Evolutionary conservation across 2,888 invertebrate species (phyloP), one percentile per base, ranked within the genome.

Genomic region (Drosophila vallismaia): DNA sequence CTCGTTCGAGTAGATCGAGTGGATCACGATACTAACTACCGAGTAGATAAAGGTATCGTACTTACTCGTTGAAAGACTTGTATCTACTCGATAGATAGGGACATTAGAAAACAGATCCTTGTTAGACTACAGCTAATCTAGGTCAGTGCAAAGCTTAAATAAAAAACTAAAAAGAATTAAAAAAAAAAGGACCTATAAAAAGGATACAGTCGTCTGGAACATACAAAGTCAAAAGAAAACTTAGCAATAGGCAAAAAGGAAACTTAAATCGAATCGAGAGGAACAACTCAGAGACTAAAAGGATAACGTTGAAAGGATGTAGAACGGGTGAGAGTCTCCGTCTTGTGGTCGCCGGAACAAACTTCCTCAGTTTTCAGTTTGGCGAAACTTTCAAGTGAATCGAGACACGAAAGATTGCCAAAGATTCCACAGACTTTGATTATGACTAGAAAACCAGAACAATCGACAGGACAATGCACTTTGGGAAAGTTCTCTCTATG

Each of bases 231-330:
- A 50, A 70, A 70, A 75, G 56, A 40, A 29, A 52, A 52, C 51
- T 48, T 67, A n/a, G 26, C 57, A 60, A 56, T 44, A 64, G 42
- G 56, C 55, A 60, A 9, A 8, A 38, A 42, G 33, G 33, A 33
- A 76, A 75, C 80, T 78, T 72, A 74, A 80, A 84, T 80, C 81
- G 78, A 80, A 78, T 80, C 54, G 50, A 28, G 58, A 24, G 10
- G 40, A 36, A 68, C 45, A 38, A n/a, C 36, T 36, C 36, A 1
- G 5, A 5, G 36, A 19, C 1, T 12, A 36, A 12, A 36, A 12
- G 36, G 36, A 36, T 12, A 36, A 36, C 6, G 6, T 36, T n/a
- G 12, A 36, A 36, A 36, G 36, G 19, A 19, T 19, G 19, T 19
- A 2, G 19, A 19, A 2, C 19, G 19, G 19, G 19, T 19, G 19